Evolutionary conservation across 2,113 vertebrate species (phyloP), one percentile per base, ranked within the genome.

Genomic region (Theropithecus gelada): DNA sequence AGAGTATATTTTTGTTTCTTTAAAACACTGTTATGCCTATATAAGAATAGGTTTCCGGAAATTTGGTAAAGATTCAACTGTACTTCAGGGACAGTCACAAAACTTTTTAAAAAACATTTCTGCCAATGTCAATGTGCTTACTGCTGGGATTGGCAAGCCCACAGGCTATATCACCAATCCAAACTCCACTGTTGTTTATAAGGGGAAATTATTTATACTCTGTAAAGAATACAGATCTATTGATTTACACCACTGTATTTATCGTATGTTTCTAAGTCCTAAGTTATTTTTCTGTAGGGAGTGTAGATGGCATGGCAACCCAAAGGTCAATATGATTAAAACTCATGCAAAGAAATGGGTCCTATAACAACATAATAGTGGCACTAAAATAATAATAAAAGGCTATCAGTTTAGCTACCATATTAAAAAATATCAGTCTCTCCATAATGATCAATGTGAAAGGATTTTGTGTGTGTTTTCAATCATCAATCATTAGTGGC

Each of bases 281-380:
- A 70, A 57, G 38, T 23, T 30, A 81, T 73, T 92, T 93, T 93
- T 64, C 72, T 82, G 52, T 32, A 75, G 66, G 5, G 18, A 70
- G 18, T 40, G 8, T 52, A 76, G 43, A 35, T 73, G 12, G 76
- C 8, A 93, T 64, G 76, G 40, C 23, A 82, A 91, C 4, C 10
- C 13, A 96, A 96, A 82, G 84, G 20, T 87, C n/a, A 59, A 48
- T 52, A 95, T 20, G n/a, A n/a, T 73, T 92, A 88, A 92, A 88
- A 90, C 38, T 83, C 59, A 93, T 52, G 12, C 16, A 93, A 57
- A 64, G 27, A 64, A 64, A 30, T 27, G 8, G 20, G 9, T 81
- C 30, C 87, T 8, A 91, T 0, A 85, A n/a, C 27, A 75, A 83
- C 45, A n/a, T 91, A 85, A 68, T 8, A 79, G 16, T 64, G 20